A percentile compares a stretch with the other conserved stretches of the same genome.
These are phyloP conservation scores for Halocynthia aurantium DNA, from an alignment of 23 tunicate genomes.

Conservation along the genomic window DNA sequence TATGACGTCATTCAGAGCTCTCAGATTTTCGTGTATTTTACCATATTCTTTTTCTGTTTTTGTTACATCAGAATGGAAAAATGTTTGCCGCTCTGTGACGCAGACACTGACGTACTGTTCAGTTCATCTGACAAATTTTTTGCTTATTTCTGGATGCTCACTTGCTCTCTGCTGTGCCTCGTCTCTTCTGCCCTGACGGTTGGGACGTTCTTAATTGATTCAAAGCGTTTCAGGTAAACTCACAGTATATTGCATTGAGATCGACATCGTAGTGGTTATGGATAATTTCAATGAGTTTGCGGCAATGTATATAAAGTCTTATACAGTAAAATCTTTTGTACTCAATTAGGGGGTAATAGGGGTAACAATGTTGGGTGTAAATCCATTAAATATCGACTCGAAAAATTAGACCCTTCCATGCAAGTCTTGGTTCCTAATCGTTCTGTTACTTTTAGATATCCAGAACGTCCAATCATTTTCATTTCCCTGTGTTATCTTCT, in stretches of 20 bases:
- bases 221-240: constrained; percentile 60
- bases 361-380: no score
- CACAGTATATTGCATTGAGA: no score
- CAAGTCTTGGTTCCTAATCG: no score
- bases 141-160: constrained; percentile 32
- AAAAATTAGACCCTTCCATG: no score
- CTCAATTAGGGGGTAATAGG: no score
- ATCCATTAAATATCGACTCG: no score
- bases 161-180: constrained; percentile 41
- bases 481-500: constrained; percentile 50
- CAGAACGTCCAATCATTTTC: constrained; percentile 75
- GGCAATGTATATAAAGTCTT: no score
- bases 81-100: constrained; percentile 63
- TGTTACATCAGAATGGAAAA: constrained; percentile 14
- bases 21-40: background rate
- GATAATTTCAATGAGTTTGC: no score
- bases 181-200: constrained; percentile 57
- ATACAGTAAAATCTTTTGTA: no score
- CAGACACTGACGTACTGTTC: constrained; percentile 51
- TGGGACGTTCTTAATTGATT: constrained; percentile 57
- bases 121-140: constrained; percentile 41
- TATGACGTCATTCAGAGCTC: background rate
- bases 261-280: no score
- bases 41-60: background rate
- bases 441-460: constrained; percentile 40